Conservation (phyloP, 2,113 vertebrate genomes). For the Callospermophilus lateralis region DNA sequence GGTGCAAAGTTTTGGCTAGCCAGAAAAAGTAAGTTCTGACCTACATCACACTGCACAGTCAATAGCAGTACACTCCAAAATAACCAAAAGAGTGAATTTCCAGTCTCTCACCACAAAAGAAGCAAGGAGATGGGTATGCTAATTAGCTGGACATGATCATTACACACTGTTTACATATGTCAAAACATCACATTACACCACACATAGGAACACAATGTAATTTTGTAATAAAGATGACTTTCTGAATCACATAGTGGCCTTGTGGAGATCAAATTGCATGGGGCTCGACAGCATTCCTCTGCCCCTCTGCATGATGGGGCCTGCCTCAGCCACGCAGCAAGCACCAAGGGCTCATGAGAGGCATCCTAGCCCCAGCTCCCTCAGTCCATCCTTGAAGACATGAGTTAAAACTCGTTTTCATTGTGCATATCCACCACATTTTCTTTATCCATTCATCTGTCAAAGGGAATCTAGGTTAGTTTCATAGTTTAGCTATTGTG, state of each 20-base stretch:
- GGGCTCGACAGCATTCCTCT: fast-evolving
- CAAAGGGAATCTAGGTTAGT: too few relatives aligned
- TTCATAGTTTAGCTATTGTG: too few relatives aligned
- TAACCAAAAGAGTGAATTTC: background rate
- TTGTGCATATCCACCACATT: too few relatives aligned
- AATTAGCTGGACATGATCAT: background rate
- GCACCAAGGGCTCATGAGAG: fast-evolving
- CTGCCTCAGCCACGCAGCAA: fast-evolving
- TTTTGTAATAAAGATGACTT: background rate
- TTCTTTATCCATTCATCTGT: too few relatives aligned
- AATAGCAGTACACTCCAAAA: background rate
- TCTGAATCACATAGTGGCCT: background rate
- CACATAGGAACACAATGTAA: background rate
- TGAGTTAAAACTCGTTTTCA: background rate
- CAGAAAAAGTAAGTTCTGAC: background rate
- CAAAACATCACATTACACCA: background rate
- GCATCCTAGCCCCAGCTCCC: fast-evolving
- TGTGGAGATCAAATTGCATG: fast-evolving
- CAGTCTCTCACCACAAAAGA: background rate
- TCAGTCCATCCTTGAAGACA: background rate
- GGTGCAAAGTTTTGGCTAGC: background rate
- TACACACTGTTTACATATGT: background rate
- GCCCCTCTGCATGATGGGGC: fast-evolving
- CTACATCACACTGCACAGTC: too few relatives aligned
- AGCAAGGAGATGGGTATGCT: background rate